These are phyloP conservation scores for Leptinotarsa rubiginosa DNA, from an alignment of 2,888 invertebrate species.

Conservation along the genomic window DNA sequence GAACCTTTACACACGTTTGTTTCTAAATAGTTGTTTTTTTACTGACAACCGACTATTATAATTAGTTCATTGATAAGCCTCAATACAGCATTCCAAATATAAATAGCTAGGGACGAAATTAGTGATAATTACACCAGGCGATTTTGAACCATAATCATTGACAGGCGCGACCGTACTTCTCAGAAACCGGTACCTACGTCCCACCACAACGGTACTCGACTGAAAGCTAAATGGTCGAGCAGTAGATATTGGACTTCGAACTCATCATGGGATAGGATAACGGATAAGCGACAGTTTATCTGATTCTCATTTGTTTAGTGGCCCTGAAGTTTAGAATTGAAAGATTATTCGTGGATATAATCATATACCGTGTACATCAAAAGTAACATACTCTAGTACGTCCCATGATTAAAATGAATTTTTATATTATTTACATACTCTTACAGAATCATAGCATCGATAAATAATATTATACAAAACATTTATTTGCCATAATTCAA, in stretches of 20 bases:
- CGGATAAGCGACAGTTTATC: background rate
- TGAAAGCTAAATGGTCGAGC: background rate
- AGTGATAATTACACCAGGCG: background rate
- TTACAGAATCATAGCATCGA: too few relatives aligned
- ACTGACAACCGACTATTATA: background rate
- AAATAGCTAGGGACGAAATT: background rate
- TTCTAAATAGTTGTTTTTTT: background rate
- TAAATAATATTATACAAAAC: too few relatives aligned
- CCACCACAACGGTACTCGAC: background rate
- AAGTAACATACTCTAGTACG: too few relatives aligned
- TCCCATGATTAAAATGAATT: too few relatives aligned
- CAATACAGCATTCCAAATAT: background rate
- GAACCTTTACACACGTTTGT: background rate
- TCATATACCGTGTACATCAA: too few relatives aligned
- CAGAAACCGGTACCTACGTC: background rate
- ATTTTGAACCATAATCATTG: background rate
- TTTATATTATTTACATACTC: too few relatives aligned
- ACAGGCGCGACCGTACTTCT: background rate
- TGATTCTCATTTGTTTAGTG: background rate
- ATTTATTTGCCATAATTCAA: too few relatives aligned
- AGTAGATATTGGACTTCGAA: background rate
- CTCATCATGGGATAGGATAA: background rate
- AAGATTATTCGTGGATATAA: too few relatives aligned
- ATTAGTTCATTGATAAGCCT: background rate
- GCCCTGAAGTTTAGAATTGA: background rate